Base-by-base conservation (phyloP, 2,797 vertebrate genomes). In the Pelobates cultripes region DNA sequence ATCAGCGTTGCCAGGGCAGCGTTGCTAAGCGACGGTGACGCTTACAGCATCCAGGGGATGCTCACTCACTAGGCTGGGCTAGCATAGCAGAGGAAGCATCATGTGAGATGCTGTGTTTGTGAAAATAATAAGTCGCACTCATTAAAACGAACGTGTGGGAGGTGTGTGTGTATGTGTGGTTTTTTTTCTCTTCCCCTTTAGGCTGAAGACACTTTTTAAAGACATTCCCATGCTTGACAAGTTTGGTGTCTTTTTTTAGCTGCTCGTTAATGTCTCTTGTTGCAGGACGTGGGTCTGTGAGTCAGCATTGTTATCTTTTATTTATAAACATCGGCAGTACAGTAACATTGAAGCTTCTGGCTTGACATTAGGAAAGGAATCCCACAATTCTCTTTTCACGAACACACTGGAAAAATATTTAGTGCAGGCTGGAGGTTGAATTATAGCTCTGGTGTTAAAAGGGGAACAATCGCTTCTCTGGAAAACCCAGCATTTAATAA, bases 21-120 rank as follows among this genome's bases (percentile, higher is more conserved):
- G 96, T 91, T 94, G 94, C 95, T 93, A 90, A 88, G 95, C 91
- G 87, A 91, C 87, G 82, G 92, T 96, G 96, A 97, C 95, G 96
- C 94, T 89, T 85, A 85, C 87, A 86, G 89, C 88, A 86, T 91
- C 92, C 91, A 90, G 28, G 28, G 28, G 28, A 28, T 28, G 28
- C 28, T 28, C 28, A 28, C 28, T 28, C 28, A 28, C 28, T 28
- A 28, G 28, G 28, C 28, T 28, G 28, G 28, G 43, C 14, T 45
- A 69, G 55, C 40, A 61, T 4, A 15, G 44, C 55, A 3, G 70
- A n/a, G 41, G 78, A 41, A 4, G 3, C 47, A 51, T 70, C 64
- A 70, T 70, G 79, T 68, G 66, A 67, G 17, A 4, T 7, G 71
- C 78, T 70, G 72, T 74, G 78, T 6, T 10, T n/a, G 78, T 3